Percentiles rank a stretch among this genome's conserved stretches.
Evolutionary conservation across 1,140 invertebrate species (phyloP).

Genomic region (Brachionus rotundiformis): DNA sequence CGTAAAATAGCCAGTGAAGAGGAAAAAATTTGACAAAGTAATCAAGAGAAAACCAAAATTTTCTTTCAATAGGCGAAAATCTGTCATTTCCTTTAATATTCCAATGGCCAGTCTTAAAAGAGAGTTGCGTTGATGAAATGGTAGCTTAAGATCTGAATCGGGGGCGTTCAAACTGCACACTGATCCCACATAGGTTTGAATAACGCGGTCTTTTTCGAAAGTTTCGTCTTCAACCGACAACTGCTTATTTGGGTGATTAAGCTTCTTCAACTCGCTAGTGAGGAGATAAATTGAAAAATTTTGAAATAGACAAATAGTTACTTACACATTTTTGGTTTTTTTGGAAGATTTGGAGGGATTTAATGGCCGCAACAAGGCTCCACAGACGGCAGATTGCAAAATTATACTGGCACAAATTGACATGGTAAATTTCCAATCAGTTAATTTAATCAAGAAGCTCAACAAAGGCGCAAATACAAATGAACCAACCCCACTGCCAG

Average conservation of each 20-base stretch:
- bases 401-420: constrained; percentile 27
- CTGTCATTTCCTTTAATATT: constrained; percentile 76
- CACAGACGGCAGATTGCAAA: constrained; percentile 37
- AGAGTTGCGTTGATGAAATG: constrained; percentile 43
- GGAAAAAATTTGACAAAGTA: constrained; percentile 87
- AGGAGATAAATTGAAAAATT: background rate
- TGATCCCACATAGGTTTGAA: constrained; percentile 17
- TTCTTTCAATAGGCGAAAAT: constrained; percentile 74
- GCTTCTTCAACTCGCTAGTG: background rate
- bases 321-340: constrained; percentile 42
- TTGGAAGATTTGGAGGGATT: background rate
- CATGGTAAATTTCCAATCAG: constrained; percentile 58
- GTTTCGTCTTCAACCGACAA: constrained; percentile 10
- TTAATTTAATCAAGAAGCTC: constrained; percentile 56
- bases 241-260: background rate
- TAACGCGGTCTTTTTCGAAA: background rate
- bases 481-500: constrained; percentile 61
- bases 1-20: constrained; percentile 91
- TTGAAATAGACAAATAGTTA: background rate
- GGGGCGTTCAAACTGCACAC: constrained; percentile 27
- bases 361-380: constrained; percentile 27
- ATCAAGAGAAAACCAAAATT: constrained; percentile 87
- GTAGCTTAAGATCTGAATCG: background rate
- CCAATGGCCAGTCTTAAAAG: constrained; percentile 9
- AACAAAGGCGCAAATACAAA: constrained; percentile 60